Percentiles rank a stretch among this genome's conserved stretches.
phyloP scores from a whole-genome alignment of 2,888 invertebrate genomes.

The Noctua comes region DNA sequence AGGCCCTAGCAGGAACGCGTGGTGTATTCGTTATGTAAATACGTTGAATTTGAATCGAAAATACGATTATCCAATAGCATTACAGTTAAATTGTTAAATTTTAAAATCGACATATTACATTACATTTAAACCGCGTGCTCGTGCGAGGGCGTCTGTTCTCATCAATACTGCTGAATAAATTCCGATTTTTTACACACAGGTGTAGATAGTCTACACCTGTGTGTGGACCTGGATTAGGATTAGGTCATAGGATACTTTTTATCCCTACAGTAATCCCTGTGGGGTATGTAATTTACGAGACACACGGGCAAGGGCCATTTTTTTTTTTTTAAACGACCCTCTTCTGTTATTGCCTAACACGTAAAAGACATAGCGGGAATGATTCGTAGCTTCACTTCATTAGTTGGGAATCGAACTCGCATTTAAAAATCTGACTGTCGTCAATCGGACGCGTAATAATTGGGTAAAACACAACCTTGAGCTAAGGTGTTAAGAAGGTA shows the following conservation, averaged over 20 bases:
- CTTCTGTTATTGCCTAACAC: background rate
- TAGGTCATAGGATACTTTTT: too few species aligned
- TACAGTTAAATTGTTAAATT: too few species aligned
- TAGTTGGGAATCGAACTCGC: background rate
- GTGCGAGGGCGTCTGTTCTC: background rate
- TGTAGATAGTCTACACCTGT: too few species aligned
- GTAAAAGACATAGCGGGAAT: background rate
- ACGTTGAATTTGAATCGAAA: too few species aligned
- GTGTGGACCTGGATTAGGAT: background rate
- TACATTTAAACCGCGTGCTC: too few species aligned
- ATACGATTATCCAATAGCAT: too few species aligned
- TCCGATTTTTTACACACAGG: background rate
- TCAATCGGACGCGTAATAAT: background rate
- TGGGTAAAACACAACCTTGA: conserved; percentile 1
- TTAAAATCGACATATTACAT: too few species aligned
- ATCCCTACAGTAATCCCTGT: background rate
- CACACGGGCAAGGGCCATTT: background rate
- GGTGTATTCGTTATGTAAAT: too few species aligned
- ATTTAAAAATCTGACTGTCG: background rate
- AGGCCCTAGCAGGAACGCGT: too few species aligned
- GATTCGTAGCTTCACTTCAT: background rate
- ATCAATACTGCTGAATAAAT: background rate
- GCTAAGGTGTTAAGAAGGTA: background rate
- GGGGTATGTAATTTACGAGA: background rate
- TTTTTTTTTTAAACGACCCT: background rate